Base-by-base conservation (phyloP, 2,888 invertebrate species). In the Scaeva pyrastri region DNA sequence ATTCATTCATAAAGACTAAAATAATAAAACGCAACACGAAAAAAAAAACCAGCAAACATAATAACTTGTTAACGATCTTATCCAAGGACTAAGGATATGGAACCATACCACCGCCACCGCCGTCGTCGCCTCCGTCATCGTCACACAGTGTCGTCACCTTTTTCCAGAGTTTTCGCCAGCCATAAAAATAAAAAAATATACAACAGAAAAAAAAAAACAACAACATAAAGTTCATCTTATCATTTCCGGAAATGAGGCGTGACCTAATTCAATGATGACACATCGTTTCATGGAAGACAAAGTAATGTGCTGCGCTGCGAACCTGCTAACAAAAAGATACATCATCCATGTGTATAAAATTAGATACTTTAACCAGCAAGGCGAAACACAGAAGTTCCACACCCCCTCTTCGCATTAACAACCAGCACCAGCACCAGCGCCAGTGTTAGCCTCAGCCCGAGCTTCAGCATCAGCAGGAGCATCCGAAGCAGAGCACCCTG, bases 181-280 rank as follows among this genome's bases (percentile, higher is more conserved):
- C 21, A 31, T 31, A 2, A 23, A 43, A 62, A 62, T 8, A 21
- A 41, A 62, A 3, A 64, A 64, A 64, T 19, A 64, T 14, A 31
- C 16, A 56, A 56, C 26, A 23, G 23, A 21, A 19, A 39, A 36
- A 50, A 68, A 21, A 39, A 21, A 72, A 2, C 36, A 21, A 31
- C 2, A 60, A 26, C 36, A 71, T 48, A 62, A 77, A 77, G 19
- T 73, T 73, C 50, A 74, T 68, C 73, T 73, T 70, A 76, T 77
- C 64, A 81, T 77, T 31, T 64, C 31, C 70, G 62, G 77, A 77
- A 77, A 73, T 62, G 73, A 82, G 77, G 77, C 77, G 81, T 82
- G 85, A 82, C 85, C 81, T 73, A 73, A 86, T 86, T 86, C 81
- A 81, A 70, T 43, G 77, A 70, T 74, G 81, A 81, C 85, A 86